Conservation (phyloP, 2,113 vertebrate genomes). For the Daphoenositta chrysoptera region DNA sequence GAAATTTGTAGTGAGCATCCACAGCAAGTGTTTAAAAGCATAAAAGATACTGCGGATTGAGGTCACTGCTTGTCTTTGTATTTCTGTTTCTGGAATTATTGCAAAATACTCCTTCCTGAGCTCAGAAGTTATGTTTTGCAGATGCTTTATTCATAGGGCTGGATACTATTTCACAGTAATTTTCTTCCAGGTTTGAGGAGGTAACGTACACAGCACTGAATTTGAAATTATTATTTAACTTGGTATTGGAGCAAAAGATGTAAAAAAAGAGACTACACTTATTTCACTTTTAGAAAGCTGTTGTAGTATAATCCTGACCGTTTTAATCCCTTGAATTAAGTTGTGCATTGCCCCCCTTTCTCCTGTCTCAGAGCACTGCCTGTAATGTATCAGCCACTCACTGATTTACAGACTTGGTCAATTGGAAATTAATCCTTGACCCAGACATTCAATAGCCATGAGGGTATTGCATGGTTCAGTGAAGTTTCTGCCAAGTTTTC, state of each 20-base stretch:
- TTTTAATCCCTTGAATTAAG: neutral
- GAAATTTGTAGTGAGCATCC: neutral
- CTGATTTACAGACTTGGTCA: neutral
- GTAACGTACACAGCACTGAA: neutral
- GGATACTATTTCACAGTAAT: neutral
- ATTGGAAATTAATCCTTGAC: neutral
- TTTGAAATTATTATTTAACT: neutral
- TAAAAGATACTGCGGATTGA: neutral
- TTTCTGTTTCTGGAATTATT: neutral
- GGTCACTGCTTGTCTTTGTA: neutral
- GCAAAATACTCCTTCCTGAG: neutral
- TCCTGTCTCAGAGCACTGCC: neutral
- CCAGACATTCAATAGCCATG: neutral
- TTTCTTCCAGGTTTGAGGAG: neutral
- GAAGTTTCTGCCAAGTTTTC: slow-evolving; percentile 30
- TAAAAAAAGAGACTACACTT: neutral
- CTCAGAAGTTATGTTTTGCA: neutral
- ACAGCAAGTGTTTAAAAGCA: neutral
- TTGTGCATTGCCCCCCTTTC: neutral
- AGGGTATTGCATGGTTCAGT: neutral
- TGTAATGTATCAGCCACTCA: neutral
- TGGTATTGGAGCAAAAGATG: neutral
- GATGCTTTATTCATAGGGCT: neutral
- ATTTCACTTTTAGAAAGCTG: neutral
- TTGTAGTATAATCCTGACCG: rapidly evolving